These are phyloP conservation scores for Chaetodon trifasciatus DNA, from an alignment of 2,797 vertebrate species.

Conservation along the genomic window DNA sequence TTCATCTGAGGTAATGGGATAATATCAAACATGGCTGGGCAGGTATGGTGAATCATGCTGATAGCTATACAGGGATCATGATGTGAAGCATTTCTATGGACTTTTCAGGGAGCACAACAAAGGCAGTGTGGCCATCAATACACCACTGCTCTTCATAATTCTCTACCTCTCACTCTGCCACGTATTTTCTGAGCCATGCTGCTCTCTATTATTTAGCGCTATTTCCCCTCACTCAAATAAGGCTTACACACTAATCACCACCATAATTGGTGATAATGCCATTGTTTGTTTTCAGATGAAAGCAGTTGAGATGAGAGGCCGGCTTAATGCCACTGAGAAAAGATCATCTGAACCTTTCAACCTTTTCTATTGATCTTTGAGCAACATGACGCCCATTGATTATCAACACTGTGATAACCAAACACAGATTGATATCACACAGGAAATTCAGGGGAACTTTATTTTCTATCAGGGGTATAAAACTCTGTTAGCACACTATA, in stretches of 20 bases:
- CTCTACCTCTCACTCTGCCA: not conserved
- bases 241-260: conserved; percentile 46
- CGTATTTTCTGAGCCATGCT: conserved; percentile 13
- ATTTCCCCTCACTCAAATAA: conserved; percentile 26
- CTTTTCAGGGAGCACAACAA: conserved; percentile 32
- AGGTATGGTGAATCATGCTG: conserved; percentile 40
- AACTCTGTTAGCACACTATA: not conserved
- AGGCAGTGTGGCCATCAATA: conserved; percentile 10
- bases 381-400: conserved; percentile 73
- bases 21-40: conserved; percentile 36
- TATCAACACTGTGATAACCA: conserved; percentile 66
- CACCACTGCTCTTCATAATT: not conserved
- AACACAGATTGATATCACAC: conserved; percentile 58
- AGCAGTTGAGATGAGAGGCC: conserved; percentile 67
- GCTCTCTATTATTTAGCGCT: conserved; percentile 11
- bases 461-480: not conserved
- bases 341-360: conserved; percentile 75
- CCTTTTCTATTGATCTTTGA: conserved; percentile 77
- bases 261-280: conserved; percentile 59
- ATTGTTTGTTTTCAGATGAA: conserved; percentile 74
- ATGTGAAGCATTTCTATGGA: conserved; percentile 27
- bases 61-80: conserved; percentile 6
- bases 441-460: conserved; percentile 21
- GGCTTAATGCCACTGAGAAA: conserved; percentile 68
- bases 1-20: conserved; percentile 45